phyloP scores from a whole-genome alignment of 2,113 vertebrate species.

The Mustela nigripes region DNA sequence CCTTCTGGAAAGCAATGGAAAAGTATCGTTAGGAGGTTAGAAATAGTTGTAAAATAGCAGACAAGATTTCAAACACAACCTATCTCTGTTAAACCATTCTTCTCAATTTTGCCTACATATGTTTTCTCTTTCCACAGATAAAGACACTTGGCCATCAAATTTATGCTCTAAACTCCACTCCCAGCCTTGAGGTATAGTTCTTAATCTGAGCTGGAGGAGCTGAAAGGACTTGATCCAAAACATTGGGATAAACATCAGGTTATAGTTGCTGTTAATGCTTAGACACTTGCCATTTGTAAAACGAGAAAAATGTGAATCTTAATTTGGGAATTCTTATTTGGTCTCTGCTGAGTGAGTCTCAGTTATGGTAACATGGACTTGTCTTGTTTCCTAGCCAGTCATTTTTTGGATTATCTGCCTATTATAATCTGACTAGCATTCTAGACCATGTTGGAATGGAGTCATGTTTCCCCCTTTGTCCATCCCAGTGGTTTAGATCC shows the following conservation, averaged over 20 bases:
- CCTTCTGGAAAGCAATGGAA: neutral
- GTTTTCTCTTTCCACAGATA: neutral
- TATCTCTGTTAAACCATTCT: neutral
- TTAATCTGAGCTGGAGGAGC: neutral
- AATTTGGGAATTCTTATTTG: neutral
- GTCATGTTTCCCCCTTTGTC: neutral
- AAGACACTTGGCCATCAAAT: neutral
- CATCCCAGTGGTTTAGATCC: neutral
- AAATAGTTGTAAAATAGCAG: neutral
- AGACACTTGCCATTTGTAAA: conserved; percentile 10
- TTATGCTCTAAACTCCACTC: neutral
- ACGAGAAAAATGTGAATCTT: conserved; percentile 7
- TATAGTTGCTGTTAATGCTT: neutral
- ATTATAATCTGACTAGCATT: neutral
- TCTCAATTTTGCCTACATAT: neutral
- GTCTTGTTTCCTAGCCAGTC: neutral
- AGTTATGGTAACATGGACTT: neutral
- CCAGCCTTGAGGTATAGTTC: neutral
- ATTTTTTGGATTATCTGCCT: neutral
- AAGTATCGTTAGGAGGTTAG: neutral
- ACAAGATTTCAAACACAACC: neutral
- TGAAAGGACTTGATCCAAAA: neutral
- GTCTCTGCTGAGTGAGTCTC: neutral
- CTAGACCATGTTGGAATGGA: neutral
- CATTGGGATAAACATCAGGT: neutral